Evolutionary conservation across 2,888 invertebrate species (phyloP), one percentile per base, ranked within the genome.

Genomic region (Spicauda simplicius): DNA sequence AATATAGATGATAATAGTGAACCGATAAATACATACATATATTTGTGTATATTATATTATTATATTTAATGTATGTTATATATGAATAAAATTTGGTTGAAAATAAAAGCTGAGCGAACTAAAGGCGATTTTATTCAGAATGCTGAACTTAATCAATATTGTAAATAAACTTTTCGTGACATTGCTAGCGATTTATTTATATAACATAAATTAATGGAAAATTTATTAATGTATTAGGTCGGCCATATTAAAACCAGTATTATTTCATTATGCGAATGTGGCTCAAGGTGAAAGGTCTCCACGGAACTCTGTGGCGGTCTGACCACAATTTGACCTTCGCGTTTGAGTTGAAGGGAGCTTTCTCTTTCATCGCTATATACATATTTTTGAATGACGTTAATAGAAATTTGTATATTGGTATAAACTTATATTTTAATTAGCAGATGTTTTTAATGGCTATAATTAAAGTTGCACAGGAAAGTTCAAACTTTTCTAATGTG

Each of bases 251-350:
- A 14, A 41, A 41, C 41, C 41, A 41, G 41, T 41, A 41, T 33
- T 6, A 33, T 41, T 41, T 14, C 14, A 41, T 41, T 41, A 41
- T 41, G 14, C 41, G 41, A 41, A 14, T 41, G 41, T 14, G 41
- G 45, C 45, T 45, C 45, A 45, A n/a, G n/a, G 45, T 45, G 45
- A n/a, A 45, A 45, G 45, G 45, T 45, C 45, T 45, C n/a, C 12
- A 37, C 45, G 45, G 45, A 45, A n/a, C 45, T 45, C 5, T 45
- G 45, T 45, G 45, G n/a, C 25, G 41, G 10, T 8, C 12, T n/a
- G 45, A 6, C 45, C 45, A 45, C 45, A 6, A 6, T n/a, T 45
- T 45, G 6, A n/a, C 45, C 45, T 45, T 45, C n/a, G 41, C 41
- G 5, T 6, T n/a, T n/a, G 45, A n/a, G n/a, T 45, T 45, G 45